Conservation (phyloP, 2,113 vertebrate species). For the Microcebus murinus region DNA sequence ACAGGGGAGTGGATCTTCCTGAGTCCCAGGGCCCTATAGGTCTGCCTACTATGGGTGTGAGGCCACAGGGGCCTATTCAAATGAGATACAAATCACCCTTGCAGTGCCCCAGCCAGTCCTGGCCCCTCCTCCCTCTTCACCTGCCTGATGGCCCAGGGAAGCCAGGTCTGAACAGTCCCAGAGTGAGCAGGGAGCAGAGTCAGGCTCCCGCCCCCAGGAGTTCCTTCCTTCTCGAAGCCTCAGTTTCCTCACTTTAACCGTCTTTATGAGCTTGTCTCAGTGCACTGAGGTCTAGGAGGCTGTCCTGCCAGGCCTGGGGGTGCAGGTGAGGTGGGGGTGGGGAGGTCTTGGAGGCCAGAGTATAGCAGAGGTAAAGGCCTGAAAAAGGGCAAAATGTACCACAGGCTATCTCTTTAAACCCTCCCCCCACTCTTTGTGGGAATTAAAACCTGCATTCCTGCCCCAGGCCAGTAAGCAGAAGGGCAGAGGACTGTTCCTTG, state of each 20-base stretch:
- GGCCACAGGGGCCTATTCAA: not conserved
- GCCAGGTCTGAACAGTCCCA: not conserved
- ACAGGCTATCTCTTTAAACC: too few relatives aligned
- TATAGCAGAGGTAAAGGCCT: too few relatives aligned
- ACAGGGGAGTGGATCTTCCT: not conserved
- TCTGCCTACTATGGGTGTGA: not conserved
- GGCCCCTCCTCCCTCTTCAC: not conserved
- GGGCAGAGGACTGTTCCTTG: too few relatives aligned
- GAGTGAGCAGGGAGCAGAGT: not conserved
- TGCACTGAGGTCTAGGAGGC: not conserved
- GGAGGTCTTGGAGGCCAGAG: not conserved
- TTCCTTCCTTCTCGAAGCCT: not conserved
- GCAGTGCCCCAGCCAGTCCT: not conserved
- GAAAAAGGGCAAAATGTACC: too few relatives aligned
- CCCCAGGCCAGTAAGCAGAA: too few relatives aligned
- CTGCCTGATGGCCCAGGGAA: not conserved
- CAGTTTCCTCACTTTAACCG: not conserved
- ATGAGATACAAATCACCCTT: not conserved
- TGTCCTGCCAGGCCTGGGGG: not conserved
- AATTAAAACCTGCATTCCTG: too few relatives aligned
- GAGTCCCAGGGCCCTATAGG: not conserved
- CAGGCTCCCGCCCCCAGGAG: not conserved
- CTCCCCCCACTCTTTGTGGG: too few relatives aligned
- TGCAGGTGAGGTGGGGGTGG: too few relatives aligned
- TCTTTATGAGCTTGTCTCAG: not conserved